A percentile compares a stretch with the other conserved stretches of the same genome.
These are phyloP conservation scores for Monopterus albus DNA, from an alignment of 2,113 vertebrate genomes.

Conservation along the genomic window DNA sequence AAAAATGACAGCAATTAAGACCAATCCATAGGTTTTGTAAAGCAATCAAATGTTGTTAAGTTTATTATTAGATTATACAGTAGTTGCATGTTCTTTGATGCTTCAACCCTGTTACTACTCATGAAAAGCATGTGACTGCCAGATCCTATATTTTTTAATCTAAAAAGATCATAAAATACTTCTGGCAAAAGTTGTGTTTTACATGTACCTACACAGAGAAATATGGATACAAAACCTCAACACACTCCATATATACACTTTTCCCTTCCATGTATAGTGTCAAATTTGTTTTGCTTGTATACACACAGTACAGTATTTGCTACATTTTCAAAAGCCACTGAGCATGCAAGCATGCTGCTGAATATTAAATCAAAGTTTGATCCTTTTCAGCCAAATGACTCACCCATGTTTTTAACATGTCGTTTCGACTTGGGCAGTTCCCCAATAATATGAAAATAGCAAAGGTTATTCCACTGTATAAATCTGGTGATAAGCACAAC, in stretches of 20 bases:
- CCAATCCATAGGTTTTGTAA: neutral
- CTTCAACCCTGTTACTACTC: neutral
- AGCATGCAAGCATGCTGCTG: too few species aligned
- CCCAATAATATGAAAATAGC: too few species aligned
- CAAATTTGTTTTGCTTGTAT: too few species aligned
- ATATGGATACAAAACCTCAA: neutral
- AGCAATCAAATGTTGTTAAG: neutral
- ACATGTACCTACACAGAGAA: neutral
- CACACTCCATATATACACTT: neutral
- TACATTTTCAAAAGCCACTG: too few species aligned
- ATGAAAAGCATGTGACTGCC: neutral
- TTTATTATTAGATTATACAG: neutral
- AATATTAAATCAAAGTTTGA: too few species aligned
- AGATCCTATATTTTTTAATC: neutral
- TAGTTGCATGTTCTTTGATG: neutral
- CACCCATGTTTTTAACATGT: too few species aligned
- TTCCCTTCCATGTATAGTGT: too few species aligned
- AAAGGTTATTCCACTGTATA: too few species aligned
- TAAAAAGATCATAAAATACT: neutral
- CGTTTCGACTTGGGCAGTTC: too few species aligned
- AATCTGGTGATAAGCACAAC: too few species aligned
- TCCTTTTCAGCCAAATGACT: too few species aligned
- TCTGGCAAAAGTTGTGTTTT: neutral
- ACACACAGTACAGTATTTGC: too few species aligned
- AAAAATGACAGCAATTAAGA: neutral